Conservation (phyloP, 1,140 invertebrate genomes). For the Agraylea sexmaculata region DNA sequence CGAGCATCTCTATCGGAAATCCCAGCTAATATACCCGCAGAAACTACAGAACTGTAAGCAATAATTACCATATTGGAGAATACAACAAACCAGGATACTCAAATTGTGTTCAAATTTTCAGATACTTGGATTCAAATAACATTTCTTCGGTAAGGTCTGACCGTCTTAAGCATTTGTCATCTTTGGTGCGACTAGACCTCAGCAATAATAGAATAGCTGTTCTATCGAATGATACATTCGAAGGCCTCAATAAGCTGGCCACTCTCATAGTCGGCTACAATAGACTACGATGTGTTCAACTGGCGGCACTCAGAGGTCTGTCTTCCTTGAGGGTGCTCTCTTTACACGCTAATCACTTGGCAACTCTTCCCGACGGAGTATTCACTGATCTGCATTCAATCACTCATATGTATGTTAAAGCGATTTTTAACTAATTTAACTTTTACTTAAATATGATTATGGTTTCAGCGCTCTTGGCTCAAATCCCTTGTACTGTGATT, state of each 20-base stretch:
- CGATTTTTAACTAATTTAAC: not conserved
- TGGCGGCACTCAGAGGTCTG: conserved; percentile 75
- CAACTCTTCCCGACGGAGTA: conserved; percentile 88
- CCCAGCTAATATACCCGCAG: conserved; percentile 79
- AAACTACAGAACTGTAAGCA: conserved; percentile 89
- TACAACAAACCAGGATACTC: not conserved
- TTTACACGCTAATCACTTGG: conserved; percentile 94
- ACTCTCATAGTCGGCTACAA: conserved; percentile 97
- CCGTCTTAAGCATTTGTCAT: conserved; percentile 72
- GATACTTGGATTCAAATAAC: conserved; percentile 91
- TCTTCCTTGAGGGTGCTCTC: conserved; percentile 85
- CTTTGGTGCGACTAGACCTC: conserved; percentile 86
- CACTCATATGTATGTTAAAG: conserved; percentile 85
- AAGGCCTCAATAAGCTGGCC: conserved; percentile 78
- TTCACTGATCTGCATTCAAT: conserved; percentile 89
- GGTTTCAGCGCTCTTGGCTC: conserved; percentile 80
- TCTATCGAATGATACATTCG: conserved; percentile 84
- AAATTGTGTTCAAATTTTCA: conserved; percentile 26
- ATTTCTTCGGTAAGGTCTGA: conserved; percentile 79
- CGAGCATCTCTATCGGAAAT: conserved; percentile 74
- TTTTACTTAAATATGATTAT: not conserved
- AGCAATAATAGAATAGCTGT: conserved; percentile 93
- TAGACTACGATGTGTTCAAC: conserved; percentile 86
- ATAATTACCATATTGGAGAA: not conserved
- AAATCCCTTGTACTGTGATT: conserved; percentile 97